These are phyloP conservation scores for Pachyseris speciosa DNA, from an alignment of 64 coral and sea anemone species.

Conservation along the genomic window DNA sequence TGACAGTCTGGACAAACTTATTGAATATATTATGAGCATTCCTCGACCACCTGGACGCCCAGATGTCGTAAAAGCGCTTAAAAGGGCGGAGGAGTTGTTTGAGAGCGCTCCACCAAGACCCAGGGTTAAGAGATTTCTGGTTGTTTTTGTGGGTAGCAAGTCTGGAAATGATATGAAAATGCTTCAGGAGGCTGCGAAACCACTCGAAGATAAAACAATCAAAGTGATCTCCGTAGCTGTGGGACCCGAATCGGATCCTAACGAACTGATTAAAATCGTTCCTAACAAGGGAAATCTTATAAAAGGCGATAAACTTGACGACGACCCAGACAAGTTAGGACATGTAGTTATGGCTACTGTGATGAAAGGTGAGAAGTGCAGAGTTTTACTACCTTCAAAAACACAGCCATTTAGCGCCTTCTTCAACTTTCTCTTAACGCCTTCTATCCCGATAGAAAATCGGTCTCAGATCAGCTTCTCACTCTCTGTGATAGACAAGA, in stretches of 20 bases:
- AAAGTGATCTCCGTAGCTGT: slow-evolving; percentile 75
- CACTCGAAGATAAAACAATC: slow-evolving; percentile 36
- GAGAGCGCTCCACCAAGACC: not conserved
- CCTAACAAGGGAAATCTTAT: slow-evolving; percentile 61
- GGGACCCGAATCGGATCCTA: slow-evolving; percentile 45
- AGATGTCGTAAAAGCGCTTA: slow-evolving; percentile 54
- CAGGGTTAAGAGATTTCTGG: slow-evolving; percentile 63
- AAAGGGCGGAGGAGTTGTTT: slow-evolving; percentile 45
- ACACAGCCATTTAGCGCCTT: too few relatives aligned
- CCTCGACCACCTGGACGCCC: slow-evolving; percentile 53
- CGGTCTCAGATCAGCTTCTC: too few relatives aligned
- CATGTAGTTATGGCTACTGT: slow-evolving; percentile 38
- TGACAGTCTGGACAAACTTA: slow-evolving; percentile 26
- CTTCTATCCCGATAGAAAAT: too few relatives aligned
- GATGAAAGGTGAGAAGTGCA: slow-evolving; percentile 48
- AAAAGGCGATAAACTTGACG: slow-evolving; percentile 17
- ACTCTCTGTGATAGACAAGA: too few relatives aligned
- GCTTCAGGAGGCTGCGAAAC: slow-evolving; percentile 18
- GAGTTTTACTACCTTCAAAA: too few relatives aligned
- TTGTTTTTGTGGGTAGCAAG: slow-evolving; percentile 80
- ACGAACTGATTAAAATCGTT: slow-evolving; percentile 53
- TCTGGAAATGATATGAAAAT: slow-evolving; percentile 48
- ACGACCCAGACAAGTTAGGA: slow-evolving; percentile 29
- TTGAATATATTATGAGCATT: slow-evolving; percentile 17
- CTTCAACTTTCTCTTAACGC: too few relatives aligned